Percentiles rank a stretch among this genome's conserved stretches.
Evolutionary conservation across 2,113 vertebrate species (phyloP).

Genomic region (Mormoops blainvillei): DNA sequence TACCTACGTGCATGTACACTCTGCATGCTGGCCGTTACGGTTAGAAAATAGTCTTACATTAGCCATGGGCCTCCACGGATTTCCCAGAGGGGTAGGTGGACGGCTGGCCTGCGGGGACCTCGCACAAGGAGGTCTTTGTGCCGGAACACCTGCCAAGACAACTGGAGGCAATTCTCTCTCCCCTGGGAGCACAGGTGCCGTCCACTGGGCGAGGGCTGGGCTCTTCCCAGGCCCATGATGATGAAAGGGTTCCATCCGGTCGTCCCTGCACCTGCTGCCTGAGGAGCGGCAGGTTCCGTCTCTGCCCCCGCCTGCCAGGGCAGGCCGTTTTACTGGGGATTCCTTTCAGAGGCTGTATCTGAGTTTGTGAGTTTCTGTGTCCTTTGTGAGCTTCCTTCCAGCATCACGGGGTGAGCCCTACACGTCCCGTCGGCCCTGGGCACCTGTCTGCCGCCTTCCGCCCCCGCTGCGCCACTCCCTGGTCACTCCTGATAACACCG

Average conservation of each 20-base stretch:
- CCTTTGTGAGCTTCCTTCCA: background rate
- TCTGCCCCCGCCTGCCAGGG: no score
- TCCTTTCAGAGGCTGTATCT: background rate
- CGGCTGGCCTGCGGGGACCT: background rate
- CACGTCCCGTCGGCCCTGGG: background rate
- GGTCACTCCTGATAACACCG: background rate
- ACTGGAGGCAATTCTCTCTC: background rate
- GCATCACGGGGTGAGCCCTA: background rate
- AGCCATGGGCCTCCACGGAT: no score
- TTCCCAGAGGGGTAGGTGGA: background rate
- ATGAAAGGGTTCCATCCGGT: background rate
- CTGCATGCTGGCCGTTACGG: background rate
- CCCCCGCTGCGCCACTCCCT: fast-evolving
- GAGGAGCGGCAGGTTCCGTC: background rate
- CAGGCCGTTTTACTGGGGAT: background rate
- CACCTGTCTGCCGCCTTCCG: background rate
- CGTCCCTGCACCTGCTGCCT: background rate
- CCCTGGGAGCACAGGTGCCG: background rate
- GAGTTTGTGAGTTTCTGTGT: background rate
- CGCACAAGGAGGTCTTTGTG: background rate
- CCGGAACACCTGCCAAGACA: background rate
- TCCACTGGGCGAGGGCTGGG: background rate
- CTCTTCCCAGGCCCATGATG: background rate
- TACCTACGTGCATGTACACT: fast-evolving
- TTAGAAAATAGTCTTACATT: background rate